Conservation (phyloP, 2,888 invertebrate genomes). For the Philopedon plagiatum region DNA sequence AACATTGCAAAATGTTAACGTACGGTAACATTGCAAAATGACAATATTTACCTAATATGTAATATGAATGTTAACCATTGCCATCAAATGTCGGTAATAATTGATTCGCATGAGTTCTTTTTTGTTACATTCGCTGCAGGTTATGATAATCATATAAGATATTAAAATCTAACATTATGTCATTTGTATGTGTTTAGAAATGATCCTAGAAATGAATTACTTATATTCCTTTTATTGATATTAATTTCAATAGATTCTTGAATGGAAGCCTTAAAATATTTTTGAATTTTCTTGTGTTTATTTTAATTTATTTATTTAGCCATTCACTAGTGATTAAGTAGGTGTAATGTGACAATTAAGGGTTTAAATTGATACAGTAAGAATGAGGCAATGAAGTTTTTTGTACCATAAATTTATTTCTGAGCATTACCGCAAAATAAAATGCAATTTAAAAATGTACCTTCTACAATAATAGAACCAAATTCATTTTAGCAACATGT, state of each 20-base stretch:
- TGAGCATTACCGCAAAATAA: no score
- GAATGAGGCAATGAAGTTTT: no score
- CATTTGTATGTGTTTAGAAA: constrained; percentile 4
- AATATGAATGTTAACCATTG: not conserved
- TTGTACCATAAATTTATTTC: no score
- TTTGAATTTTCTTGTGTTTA: not conserved
- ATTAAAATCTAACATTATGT: constrained; percentile 12
- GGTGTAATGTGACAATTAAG: no score
- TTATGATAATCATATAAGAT: not conserved
- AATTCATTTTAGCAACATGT: no score
- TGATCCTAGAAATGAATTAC: not conserved
- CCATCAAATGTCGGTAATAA: not conserved
- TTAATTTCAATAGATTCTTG: not conserved
- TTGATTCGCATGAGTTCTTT: not conserved
- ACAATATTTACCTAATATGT: constrained; percentile 8
- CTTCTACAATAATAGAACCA: no score
- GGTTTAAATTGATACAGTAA: no score
- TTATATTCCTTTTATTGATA: not conserved
- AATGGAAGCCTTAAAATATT: not conserved
- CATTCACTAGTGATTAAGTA: no score
- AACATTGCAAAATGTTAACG: not conserved
- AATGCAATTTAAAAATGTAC: no score
- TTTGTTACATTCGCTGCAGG: not conserved
- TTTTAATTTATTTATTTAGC: no score
- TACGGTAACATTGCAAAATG: not conserved